A percentile compares a stretch with the other conserved stretches of the same genome.
phyloP scores from a whole-genome alignment of 2,113 vertebrate genomes.

The Etheostoma spectabile region DNA sequence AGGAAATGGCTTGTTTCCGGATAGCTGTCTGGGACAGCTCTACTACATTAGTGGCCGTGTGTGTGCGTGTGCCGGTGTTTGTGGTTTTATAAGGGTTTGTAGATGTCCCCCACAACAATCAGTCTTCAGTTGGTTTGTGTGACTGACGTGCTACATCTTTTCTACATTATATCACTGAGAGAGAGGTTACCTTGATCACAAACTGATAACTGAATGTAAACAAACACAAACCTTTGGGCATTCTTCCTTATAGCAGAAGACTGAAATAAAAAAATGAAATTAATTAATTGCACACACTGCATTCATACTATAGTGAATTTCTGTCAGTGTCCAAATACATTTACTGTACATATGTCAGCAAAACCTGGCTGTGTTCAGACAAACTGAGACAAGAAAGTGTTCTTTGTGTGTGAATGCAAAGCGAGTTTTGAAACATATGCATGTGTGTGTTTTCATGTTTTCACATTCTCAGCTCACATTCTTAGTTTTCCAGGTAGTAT shows the following conservation, averaged over 20 bases:
- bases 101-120: constrained; percentile 20
- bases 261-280: too few relatives aligned
- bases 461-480: constrained; percentile 71
- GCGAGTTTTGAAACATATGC: constrained; percentile 26
- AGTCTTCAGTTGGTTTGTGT: constrained; percentile 42
- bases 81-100: constrained; percentile 58
- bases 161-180: constrained; percentile 24
- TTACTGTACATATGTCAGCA: not conserved
- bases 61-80: constrained; percentile 34
- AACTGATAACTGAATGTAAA: not conserved
- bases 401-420: constrained; percentile 18
- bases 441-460: constrained; percentile 38
- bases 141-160: constrained; percentile 28
- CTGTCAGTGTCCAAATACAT: not conserved
- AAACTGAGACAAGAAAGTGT: not conserved
- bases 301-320: not conserved
- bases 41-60: constrained; percentile 58
- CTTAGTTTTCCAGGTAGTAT: constrained; percentile 78
- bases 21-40: constrained; percentile 65
- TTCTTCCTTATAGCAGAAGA: not conserved
- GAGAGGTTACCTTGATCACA: constrained; percentile 1
- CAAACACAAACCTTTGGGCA: not conserved
- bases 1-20: constrained; percentile 75
- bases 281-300: too few relatives aligned
- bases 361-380: not conserved